Conservation (phyloP, 2,888 invertebrate species). For the Alviniconcha strummeri region DNA sequence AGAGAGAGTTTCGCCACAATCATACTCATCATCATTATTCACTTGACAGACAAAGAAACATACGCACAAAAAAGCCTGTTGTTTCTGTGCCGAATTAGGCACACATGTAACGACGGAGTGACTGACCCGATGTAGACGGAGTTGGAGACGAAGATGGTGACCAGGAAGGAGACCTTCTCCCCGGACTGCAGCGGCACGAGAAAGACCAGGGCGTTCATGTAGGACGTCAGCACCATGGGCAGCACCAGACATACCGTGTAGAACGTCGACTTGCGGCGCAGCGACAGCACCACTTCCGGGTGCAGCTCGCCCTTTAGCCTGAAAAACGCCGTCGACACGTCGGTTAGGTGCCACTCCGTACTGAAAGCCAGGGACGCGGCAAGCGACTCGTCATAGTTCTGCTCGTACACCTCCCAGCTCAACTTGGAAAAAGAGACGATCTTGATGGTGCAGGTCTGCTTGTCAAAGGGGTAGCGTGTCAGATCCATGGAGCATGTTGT, state of each 20-base stretch:
- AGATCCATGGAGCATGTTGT: slow-evolving; percentile 33
- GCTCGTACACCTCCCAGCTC: not conserved
- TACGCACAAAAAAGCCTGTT: too few species aligned
- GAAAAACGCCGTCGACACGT: not conserved
- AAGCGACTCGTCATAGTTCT: not conserved
- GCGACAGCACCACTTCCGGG: not conserved
- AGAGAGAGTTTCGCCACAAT: too few species aligned
- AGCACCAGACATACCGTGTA: slow-evolving; percentile 32
- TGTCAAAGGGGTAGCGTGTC: slow-evolving; percentile 31
- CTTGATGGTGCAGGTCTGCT: slow-evolving; percentile 19
- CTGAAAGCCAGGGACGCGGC: not conserved
- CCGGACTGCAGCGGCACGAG: slow-evolving; percentile 31
- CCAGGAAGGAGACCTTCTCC: slow-evolving; percentile 37
- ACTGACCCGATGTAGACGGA: slow-evolving; percentile 29
- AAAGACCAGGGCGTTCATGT: slow-evolving; percentile 33
- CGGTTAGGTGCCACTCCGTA: not conserved
- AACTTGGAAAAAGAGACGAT: not conserved
- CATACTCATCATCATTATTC: too few species aligned
- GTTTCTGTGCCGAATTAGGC: too few species aligned
- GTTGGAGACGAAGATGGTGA: slow-evolving; percentile 32
- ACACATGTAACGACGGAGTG: too few species aligned
- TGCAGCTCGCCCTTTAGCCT: too few species aligned
- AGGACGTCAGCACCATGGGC: slow-evolving; percentile 32
- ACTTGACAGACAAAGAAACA: too few species aligned
- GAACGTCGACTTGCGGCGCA: slow-evolving; percentile 22